phyloP scores from a whole-genome alignment of 2,113 vertebrate genomes.

The Bos indicus region DNA sequence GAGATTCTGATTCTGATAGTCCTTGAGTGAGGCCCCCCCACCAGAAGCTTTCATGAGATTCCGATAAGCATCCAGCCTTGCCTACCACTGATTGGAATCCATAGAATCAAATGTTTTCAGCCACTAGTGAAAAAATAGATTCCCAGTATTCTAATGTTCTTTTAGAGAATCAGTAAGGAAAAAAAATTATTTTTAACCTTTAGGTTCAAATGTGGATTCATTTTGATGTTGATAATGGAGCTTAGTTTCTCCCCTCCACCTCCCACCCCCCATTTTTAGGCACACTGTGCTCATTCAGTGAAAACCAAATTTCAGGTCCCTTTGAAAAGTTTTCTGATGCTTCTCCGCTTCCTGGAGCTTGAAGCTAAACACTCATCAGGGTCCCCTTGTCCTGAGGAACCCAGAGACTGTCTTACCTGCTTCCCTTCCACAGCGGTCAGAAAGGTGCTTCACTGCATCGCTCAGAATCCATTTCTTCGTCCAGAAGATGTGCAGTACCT shows the following conservation, averaged over 20 bases:
- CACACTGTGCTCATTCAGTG: background rate
- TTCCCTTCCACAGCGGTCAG: background rate
- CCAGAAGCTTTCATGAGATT: background rate
- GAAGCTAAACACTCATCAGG: background rate
- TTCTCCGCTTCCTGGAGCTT: background rate
- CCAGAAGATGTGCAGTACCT: background rate
- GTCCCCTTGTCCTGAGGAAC: background rate
- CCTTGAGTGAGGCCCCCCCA: background rate
- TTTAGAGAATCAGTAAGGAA: background rate
- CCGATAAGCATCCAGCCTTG: background rate
- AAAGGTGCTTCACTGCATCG: background rate
- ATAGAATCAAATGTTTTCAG: background rate
- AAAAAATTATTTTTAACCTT: background rate
- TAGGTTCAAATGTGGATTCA: background rate
- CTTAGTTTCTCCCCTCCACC: background rate
- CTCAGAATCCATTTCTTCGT: background rate
- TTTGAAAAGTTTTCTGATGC: background rate
- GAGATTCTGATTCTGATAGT: background rate
- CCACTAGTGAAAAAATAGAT: background rate
- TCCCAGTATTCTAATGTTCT: background rate
- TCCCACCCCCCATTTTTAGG: background rate
- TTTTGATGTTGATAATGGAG: background rate
- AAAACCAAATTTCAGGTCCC: background rate
- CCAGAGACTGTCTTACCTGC: background rate
- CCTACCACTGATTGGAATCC: background rate